Evolutionary conservation across 2,113 vertebrate species (phyloP).

Genomic region (Orientallactaga bullata): DNA sequence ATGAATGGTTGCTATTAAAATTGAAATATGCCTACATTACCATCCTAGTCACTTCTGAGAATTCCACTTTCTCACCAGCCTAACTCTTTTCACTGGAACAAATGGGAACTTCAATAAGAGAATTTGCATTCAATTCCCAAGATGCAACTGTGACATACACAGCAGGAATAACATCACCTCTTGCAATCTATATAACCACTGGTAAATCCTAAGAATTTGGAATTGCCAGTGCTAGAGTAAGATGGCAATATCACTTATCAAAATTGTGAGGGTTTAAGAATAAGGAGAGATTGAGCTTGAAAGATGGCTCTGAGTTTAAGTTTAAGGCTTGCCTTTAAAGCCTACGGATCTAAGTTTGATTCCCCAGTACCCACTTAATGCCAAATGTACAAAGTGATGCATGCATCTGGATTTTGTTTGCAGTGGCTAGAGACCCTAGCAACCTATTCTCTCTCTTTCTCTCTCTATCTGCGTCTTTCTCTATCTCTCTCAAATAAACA

Average conservation of each 20-base stretch:
- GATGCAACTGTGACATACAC: neutral
- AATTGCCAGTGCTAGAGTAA: neutral
- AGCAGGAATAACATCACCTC: neutral
- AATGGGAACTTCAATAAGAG: neutral
- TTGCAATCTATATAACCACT: neutral
- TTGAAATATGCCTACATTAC: rapidly evolving
- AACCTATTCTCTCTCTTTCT: no score
- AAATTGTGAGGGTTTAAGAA: neutral
- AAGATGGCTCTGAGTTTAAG: no score
- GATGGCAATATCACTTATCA: neutral
- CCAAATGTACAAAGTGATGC: no score
- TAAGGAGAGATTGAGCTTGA: neutral
- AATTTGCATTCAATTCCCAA: neutral
- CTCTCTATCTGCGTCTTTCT: no score
- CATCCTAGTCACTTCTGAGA: neutral
- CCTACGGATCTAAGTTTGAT: no score
- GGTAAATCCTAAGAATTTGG: neutral
- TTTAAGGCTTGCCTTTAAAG: no score
- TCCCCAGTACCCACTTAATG: no score
- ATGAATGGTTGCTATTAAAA: neutral
- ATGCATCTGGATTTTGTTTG: no score
- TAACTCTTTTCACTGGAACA: neutral
- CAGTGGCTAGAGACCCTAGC: no score
- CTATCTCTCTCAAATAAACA: no score
- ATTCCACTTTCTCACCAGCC: neutral